Base-by-base conservation (phyloP, 2,113 vertebrate genomes). In the Coturnix japonica region DNA sequence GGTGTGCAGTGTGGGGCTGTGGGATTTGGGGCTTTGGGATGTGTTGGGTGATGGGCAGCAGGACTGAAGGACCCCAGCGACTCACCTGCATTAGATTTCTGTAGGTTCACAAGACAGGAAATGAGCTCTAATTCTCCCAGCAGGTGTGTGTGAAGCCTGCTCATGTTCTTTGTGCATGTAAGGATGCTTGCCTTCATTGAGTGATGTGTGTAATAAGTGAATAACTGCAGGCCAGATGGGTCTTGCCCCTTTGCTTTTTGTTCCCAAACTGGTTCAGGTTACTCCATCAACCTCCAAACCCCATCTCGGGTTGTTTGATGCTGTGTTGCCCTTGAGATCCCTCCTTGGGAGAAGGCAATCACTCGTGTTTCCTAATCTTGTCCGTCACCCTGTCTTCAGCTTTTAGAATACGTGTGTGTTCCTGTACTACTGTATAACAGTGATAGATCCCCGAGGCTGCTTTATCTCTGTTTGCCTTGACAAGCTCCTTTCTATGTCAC, bases 381-480 rank as follows among this genome's bases (percentile, higher is more conserved):
- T 59, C 65, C 0, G 4, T 71, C 39, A 14, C 25, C 41, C 81
- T 88, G 69, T 75, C 75, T 91, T 83, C 54, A 81, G 44, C 56
- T 85, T 74, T 61, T 63, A 77, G 78, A 19, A 69, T 49, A n/a
- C 23, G 3, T 41, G 23, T 77, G 51, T 67, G 3, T 59, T 71
- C 76, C 63, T 75, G 63, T 86, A 25, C 31, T 78, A 47, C 43
- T 65, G 0, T 49, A 1, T 8, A 78, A 21, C 54, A 67, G 73
- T 39, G 82, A 54, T 81, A 87, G 70, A 72, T 41, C 81, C 79
- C 86, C 6, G 67, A 90, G 85, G 75, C 91, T 86, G 61, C 46
- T 94, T 76, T 70, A 81, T 53, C 79, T 83, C 39, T 37, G 4
- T 65, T 91, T 79, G 74, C 78, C 77, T 44, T 77, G 46, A 82